Base-by-base conservation (phyloP, 1,140 invertebrate species). In the Bilobella aurantiaca region DNA sequence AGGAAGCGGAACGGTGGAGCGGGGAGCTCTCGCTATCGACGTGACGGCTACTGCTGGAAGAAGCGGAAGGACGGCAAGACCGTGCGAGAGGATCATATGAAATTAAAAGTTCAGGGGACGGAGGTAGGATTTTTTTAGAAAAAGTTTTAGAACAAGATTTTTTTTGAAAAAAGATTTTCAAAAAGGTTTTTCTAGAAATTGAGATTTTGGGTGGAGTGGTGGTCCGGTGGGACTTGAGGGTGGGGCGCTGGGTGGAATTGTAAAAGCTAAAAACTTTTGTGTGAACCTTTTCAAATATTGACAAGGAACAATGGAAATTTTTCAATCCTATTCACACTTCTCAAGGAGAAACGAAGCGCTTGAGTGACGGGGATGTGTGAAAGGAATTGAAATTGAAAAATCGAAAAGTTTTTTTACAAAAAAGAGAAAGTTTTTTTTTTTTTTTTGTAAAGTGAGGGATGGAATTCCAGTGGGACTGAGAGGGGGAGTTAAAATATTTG, bases 31-130 rank as follows among this genome's bases (percentile, higher is more conserved):
- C 85, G 93, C 31, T 98, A 97, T 81, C 84, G 94, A 77, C 84
- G 93, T 59, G 96, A 98, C 77, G 95, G 95, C 27, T 98, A 97
- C 78, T 96, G 93, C 78, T 98, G 95, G 96, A 98, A 97, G 81
- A 97, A 97, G 75, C 81, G 95, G 65, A 96, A 96, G 79, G 94
- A 98, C 78, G 95, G 94, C 3, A 97, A 96, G 79, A 96, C 94
- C 57, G 98, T 94, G 29, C 80, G 96, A 71, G 96, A 98, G 79
- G 96, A 98, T 84, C 95, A 98, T 78, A 97, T 98, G 95, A 98
- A 98, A 79, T 83, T 98, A 42, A 98, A 98, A 84, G 94, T 98
- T 68, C 91, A 94, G 81, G 91, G 91, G 71, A 90, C 90, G 64
- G 92, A 96, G 85, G 90, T 93, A 74, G 83, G 80, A n/a, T n/a